Base-by-base conservation (phyloP, 1,140 invertebrate species). In the Papilio machaon region DNA sequence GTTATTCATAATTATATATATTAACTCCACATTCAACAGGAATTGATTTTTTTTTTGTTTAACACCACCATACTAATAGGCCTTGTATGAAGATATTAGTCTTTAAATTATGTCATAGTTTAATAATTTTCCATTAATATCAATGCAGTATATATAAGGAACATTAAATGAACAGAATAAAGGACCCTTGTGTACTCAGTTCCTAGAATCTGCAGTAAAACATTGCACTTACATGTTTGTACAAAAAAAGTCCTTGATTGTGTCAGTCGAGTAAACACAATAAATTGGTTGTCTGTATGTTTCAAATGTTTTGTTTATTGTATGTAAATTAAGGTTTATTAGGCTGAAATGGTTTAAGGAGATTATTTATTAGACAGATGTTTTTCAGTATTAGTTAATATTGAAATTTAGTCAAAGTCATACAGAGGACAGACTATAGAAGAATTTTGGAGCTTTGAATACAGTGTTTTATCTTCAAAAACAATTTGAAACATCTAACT, bases 141-240 rank as follows among this genome's bases (percentile, higher is more conserved):
- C 54, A 58, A 58, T 64, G 10, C 10, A 64, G 60, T 64, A 64
- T 11, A 64, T 11, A 64, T 64, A 35, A 35, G 60, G 8, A 64
- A 19, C 10, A 7, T 64, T 64, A 35, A 30, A 30, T 64, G 10
- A 64, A 30, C 60, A 64, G 10, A 13, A 23, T 35, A 64, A 64
- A 64, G 60, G 60, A 64, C 23, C 11, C 11, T 15, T 30, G 9
- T 64, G 5, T 64, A 64, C 9, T 3, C 23, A 64, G 60, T 64
- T 64, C 60, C 60, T 64, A 64, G 60, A 64, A 64, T 64, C 60
- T 35, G 60, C 60, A 64, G 23, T 64, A 23, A 64, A 64, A 64
- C 60, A 64, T 23, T 64, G 60, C 60, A 35, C 60, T 64, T 64
- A 64, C 9, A 19, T 19, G 58, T 64, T 64, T 13, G 23, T 64